phyloP scores from a whole-genome alignment of 2,888 invertebrate genomes.

The Drosophila fungiperda region DNA sequence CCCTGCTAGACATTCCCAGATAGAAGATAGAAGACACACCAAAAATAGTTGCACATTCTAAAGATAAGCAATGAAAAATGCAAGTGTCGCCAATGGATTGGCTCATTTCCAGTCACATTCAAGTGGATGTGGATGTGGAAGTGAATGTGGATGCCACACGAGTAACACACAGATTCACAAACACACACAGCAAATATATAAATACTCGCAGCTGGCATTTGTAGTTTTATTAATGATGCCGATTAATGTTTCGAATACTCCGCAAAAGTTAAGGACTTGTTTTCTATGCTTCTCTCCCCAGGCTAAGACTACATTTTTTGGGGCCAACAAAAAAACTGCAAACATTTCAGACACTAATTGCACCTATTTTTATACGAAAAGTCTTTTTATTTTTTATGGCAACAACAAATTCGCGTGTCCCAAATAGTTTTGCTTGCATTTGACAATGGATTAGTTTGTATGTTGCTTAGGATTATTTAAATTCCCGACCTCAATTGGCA shows the following conservation, averaged over 20 bases:
- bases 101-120: constrained; percentile 62
- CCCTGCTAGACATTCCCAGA: constrained; percentile 43
- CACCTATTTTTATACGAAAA: constrained; percentile 42
- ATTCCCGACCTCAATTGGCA: constrained; percentile 45
- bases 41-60: constrained; percentile 72
- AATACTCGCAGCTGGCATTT: constrained; percentile 32
- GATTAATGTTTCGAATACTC: constrained; percentile 41
- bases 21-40: constrained; percentile 41
- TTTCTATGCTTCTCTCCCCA: constrained; percentile 2
- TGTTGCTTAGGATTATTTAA: constrained; percentile 32
- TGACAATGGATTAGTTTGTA: constrained; percentile 32
- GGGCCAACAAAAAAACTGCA: constrained; percentile 10
- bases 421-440: constrained; percentile 39
- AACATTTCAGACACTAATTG: constrained; percentile 49
- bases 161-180: constrained; percentile 40
- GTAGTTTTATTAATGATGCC: constrained; percentile 66
- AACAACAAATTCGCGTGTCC: constrained; percentile 29
- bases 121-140: constrained; percentile 36
- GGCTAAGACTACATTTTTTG: neutral
- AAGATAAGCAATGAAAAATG: constrained; percentile 57
- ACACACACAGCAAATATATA: constrained; percentile 20
- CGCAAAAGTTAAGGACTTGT: constrained; percentile 6
- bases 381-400: constrained; percentile 8
- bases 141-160: constrained; percentile 2
- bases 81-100: constrained; percentile 67